phyloP scores from a whole-genome alignment of 2,797 vertebrate species.

The Alectoris magna region DNA sequence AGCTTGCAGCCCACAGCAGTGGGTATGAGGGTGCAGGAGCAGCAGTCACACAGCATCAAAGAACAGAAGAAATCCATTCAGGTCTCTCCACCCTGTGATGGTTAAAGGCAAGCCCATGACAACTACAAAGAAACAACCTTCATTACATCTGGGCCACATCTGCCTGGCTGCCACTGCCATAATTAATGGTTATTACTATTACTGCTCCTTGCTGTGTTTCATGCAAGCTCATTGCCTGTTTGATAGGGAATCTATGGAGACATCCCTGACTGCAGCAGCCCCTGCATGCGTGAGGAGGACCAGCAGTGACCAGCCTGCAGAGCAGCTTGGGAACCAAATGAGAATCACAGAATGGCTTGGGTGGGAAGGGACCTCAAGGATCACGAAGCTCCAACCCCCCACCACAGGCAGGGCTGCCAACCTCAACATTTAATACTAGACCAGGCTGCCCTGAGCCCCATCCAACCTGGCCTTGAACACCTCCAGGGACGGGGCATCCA shows the following conservation, averaged over 20 bases:
- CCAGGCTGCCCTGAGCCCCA: no score
- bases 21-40: not conserved
- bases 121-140: not conserved
- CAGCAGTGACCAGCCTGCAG: not conserved
- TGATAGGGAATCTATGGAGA: no score
- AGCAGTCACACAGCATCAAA: not conserved
- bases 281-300: not conserved
- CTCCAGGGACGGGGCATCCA: no score
- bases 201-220: not conserved
- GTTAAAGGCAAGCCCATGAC: not conserved
- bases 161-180: not conserved
- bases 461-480: no score
- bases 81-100: not conserved
- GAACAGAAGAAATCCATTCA: not conserved
- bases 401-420: no score
- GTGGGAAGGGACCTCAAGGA: no score
- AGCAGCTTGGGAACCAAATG: not conserved
- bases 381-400: no score
- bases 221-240: no score
- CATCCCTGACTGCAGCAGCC: no score
- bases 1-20: not conserved
- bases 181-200: not conserved
- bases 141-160: not conserved
- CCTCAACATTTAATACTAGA: no score
- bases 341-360: not conserved